Conservation (phyloP, 2,797 vertebrate genomes). For the Odontamblyopus lacepedii region DNA sequence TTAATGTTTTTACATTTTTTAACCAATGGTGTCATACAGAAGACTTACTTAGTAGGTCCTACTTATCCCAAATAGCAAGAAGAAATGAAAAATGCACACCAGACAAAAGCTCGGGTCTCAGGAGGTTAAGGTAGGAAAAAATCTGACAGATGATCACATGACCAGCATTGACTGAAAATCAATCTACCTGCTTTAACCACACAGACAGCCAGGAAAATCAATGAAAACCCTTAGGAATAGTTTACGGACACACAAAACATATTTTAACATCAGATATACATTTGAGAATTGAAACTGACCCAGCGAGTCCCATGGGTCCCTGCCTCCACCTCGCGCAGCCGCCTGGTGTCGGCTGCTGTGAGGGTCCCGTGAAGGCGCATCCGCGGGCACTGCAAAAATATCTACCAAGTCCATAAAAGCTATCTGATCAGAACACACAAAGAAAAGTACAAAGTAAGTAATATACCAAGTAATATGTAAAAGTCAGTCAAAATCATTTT, state of each 20-base stretch:
- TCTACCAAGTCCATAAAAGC: conserved; percentile 92
- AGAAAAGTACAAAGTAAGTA: conserved; percentile 19
- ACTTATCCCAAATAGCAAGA: no score
- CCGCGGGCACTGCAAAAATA: conserved; percentile 83
- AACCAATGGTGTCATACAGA: no score
- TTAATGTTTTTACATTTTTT: no score
- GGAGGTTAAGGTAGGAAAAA: neutral
- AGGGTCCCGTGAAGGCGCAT: conserved; percentile 72
- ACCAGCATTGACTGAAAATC: neutral
- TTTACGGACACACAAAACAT: neutral
- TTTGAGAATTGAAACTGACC: conserved; percentile 59
- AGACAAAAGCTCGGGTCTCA: no score
- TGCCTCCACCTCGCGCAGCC: conserved; percentile 34
- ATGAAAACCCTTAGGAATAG: neutral
- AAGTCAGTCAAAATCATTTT: neutral
- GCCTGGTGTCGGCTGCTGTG: conserved; percentile 52
- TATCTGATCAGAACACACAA: conserved; percentile 74
- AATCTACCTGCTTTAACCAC: neutral
- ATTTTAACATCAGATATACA: neutral
- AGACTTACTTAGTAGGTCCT: no score
- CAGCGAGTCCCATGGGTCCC: conserved; percentile 77
- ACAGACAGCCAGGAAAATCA: neutral
- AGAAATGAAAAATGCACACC: no score
- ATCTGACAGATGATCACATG: neutral
- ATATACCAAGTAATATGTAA: neutral